Evolutionary conservation across 2,113 vertebrate species (phyloP), one percentile per base, ranked within the genome.

Genomic region (Heterochromis multidens): DNA sequence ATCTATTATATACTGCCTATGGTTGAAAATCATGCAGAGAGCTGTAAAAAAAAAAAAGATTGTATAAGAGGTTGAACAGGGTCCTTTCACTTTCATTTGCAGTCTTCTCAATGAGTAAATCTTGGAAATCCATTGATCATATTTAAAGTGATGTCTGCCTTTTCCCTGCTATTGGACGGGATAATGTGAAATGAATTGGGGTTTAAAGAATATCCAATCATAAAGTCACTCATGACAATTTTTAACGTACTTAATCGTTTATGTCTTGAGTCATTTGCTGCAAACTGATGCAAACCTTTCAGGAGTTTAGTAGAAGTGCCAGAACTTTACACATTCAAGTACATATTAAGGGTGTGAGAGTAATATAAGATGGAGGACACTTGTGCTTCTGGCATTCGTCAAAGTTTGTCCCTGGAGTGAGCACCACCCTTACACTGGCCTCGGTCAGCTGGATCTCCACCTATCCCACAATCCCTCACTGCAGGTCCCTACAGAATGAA

Each of bases 381-480:
- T 19, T 16, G 80, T 6, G 77, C 5, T 25, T 83, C 79, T 88
- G 83, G 46, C 31, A 1, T 40, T 9, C 8, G 61, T 86, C 70
- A 60, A 0, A 19, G 54, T 62, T 12, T 29, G 77, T 93, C 92
- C 83, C 93, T 11, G 17, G 90, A 60, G 91, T 6, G 63, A 87
- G 58, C 88, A n/a, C 85, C 91, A 58, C 93, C 93, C 91, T 43
- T 37, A 60, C 25, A 17, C 82, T 87, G 90, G 90, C 90, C 81
- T 40, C 46, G 16, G 77, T 91, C 90, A 87, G 88, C 87, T 40
- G 80, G 81, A 85, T 81, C 88, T 92, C 93, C 90, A 84, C 89
- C 91, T 90, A 81, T 92, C 92, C 90, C 92, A 90, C 89, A 93
- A 81, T 91, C 88, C 91, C 81, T 90, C 60, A 0, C 87, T 88